Conservation (phyloP, 2,888 invertebrate species). For the Choreutis nemorana region DNA sequence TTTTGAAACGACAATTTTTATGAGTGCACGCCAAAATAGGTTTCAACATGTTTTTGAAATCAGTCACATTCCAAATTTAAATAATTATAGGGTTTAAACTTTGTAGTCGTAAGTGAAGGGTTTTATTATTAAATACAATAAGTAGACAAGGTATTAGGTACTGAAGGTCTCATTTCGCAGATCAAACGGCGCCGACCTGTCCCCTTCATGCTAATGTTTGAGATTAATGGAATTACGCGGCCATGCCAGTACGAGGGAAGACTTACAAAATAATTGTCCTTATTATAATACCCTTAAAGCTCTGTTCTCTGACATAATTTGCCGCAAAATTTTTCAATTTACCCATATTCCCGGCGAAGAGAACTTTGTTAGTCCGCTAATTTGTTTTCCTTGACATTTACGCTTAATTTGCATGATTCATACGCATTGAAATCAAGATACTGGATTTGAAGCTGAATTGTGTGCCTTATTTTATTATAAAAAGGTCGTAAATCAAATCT, state of each 20-base stretch:
- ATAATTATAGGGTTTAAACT: no score
- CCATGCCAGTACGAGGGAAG: slow-evolving; percentile 19
- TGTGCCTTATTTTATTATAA: slow-evolving; percentile 19
- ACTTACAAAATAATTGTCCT: slow-evolving; percentile 30
- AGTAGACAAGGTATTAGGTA: no score
- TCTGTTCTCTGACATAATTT: slow-evolving; percentile 16
- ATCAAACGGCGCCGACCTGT: slow-evolving; percentile 43
- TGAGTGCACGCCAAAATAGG: no score
- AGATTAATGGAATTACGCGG: slow-evolving; percentile 50
- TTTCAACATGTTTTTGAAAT: no score
- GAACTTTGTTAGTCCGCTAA: no score
- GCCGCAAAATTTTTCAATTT: slow-evolving; percentile 13
- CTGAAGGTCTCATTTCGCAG: slow-evolving; percentile 23
- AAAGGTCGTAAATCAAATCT: slow-evolving; percentile 27
- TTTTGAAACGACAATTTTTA: no score
- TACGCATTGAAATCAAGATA: no score
- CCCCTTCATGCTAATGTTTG: slow-evolving; percentile 43
- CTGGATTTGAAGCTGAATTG: no score
- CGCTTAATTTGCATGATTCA: no score
- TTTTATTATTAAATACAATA: slow-evolving; percentile 37
- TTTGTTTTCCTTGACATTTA: no score
- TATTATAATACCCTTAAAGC: slow-evolving; percentile 28
- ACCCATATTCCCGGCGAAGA: not conserved
- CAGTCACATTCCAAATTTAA: no score
- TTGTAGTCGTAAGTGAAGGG: no score